Percentiles rank a stretch among this genome's conserved stretches.
Conservation (phyloP, 2,113 vertebrate genomes). For the Jacana jacana region DNA sequence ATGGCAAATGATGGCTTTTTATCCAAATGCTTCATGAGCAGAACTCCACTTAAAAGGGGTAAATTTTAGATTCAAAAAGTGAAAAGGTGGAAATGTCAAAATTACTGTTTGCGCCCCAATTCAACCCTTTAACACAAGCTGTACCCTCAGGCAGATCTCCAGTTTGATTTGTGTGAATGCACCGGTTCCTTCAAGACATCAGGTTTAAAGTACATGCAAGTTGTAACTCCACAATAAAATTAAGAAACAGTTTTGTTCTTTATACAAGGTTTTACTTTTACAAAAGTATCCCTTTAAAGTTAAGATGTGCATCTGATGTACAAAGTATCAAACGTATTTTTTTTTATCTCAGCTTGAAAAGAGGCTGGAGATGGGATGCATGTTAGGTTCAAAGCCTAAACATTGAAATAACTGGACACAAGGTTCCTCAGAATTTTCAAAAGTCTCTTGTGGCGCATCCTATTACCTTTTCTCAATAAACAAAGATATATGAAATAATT, state of each 20-base stretch:
- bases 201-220: slow-evolving; percentile 80
- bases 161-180: slow-evolving; percentile 65
- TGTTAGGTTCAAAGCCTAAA: slow-evolving; percentile 78
- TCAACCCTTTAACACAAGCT: slow-evolving; percentile 73
- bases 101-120: slow-evolving; percentile 68
- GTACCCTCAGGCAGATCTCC: slow-evolving; percentile 66
- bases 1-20: slow-evolving; percentile 80
- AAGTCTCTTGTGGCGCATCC: slow-evolving; percentile 79
- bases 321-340: slow-evolving; percentile 89
- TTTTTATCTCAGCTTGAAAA: slow-evolving; percentile 85
- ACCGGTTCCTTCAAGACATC: slow-evolving; percentile 73
- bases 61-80: slow-evolving; percentile 72
- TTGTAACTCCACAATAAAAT: slow-evolving; percentile 82
- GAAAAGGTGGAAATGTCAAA: slow-evolving; percentile 76
- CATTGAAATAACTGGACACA: slow-evolving; percentile 74
- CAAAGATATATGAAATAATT: slow-evolving; percentile 82
- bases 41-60: slow-evolving; percentile 71
- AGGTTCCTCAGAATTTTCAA: slow-evolving; percentile 75
- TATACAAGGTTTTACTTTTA: slow-evolving; percentile 89
- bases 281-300: slow-evolving; percentile 90
- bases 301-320: slow-evolving; percentile 90
- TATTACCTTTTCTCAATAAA: slow-evolving; percentile 79
- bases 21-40: slow-evolving; percentile 76
- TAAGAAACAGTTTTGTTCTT: slow-evolving; percentile 85
- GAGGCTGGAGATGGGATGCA: slow-evolving; percentile 83